These are phyloP conservation scores for Drosophila austrosaltans DNA, from an alignment of 2,888 invertebrate genomes.

Conservation along the genomic window DNA sequence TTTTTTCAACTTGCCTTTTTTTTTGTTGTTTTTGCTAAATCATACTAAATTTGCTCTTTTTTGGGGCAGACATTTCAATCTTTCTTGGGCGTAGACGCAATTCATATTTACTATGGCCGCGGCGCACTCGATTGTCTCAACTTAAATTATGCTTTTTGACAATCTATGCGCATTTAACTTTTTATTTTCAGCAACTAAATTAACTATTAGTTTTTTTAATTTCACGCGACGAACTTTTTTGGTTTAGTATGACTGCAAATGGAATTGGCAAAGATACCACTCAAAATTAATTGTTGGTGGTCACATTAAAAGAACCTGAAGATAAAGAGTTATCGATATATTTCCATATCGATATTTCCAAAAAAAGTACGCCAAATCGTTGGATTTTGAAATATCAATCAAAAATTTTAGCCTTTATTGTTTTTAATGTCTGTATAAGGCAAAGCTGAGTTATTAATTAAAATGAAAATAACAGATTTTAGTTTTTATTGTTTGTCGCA, in stretches of 20 bases:
- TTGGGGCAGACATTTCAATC: slow-evolving; percentile 66
- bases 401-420: too few species aligned
- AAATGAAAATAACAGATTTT: too few species aligned
- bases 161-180: slow-evolving; percentile 29
- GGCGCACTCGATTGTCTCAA: not conserved
- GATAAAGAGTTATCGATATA: not conserved
- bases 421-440: too few species aligned
- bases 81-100: slow-evolving; percentile 9
- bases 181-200: slow-evolving; percentile 53
- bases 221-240: slow-evolving; percentile 50
- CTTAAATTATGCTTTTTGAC: slow-evolving; percentile 46
- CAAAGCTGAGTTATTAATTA: too few species aligned
- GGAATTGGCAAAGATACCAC: not conserved
- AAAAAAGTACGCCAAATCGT: not conserved
- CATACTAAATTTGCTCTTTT: slow-evolving; percentile 73
- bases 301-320: not conserved
- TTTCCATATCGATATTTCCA: too few species aligned
- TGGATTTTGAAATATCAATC: not conserved
- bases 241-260: slow-evolving; percentile 19
- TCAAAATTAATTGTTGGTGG: not conserved
- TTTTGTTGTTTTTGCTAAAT: slow-evolving; percentile 73
- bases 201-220: slow-evolving; percentile 64
- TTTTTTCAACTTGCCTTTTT: slow-evolving; percentile 59
- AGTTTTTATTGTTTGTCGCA: too few species aligned
- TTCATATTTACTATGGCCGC: slow-evolving; percentile 4